Evolutionary conservation across 2,797 vertebrate species (phyloP).

Genomic region (Tragelaphus oryx): DNA sequence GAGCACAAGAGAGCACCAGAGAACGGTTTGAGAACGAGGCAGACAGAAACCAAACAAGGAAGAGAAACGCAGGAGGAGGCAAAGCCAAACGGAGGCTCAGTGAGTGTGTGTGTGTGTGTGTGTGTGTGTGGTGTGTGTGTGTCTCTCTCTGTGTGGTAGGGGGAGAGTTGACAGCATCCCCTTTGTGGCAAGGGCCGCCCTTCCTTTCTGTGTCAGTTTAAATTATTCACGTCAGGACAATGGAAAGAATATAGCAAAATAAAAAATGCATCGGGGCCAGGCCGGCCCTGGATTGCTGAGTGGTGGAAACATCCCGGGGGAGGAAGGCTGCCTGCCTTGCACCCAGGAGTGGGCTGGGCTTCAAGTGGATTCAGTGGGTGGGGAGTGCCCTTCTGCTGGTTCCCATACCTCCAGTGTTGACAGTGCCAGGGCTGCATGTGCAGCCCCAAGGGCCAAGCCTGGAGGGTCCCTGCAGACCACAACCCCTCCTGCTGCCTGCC

Average conservation of each 20-base stretch:
- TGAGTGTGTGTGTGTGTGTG: neutral
- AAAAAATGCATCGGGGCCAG: constrained; percentile 56
- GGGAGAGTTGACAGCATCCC: constrained; percentile 18
- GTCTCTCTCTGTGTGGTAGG: neutral
- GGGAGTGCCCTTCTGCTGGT: constrained; percentile 52
- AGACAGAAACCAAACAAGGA: constrained; percentile 5
- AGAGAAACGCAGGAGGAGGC: neutral
- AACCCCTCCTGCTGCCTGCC: neutral
- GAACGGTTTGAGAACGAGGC: neutral
- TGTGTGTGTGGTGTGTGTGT: neutral
- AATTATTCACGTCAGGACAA: constrained; percentile 70
- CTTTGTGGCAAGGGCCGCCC: constrained; percentile 28
- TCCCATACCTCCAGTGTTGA: constrained; percentile 39
- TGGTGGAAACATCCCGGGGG: neutral
- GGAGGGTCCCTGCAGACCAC: neutral
- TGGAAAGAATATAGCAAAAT: constrained; percentile 69
- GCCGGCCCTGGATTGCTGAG: neutral
- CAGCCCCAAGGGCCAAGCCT: neutral
- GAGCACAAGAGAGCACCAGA: neutral
- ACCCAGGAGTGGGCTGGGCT: constrained; percentile 36
- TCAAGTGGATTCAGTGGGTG: constrained; percentile 51
- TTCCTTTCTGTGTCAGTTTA: constrained; percentile 57
- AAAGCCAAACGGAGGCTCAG: neutral
- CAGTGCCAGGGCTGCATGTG: neutral
- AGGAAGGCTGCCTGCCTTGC: neutral